Percentiles rank a stretch among this genome's conserved stretches.
Conservation (phyloP, 2,113 vertebrate genomes). For the Xyliphius kryptos region DNA sequence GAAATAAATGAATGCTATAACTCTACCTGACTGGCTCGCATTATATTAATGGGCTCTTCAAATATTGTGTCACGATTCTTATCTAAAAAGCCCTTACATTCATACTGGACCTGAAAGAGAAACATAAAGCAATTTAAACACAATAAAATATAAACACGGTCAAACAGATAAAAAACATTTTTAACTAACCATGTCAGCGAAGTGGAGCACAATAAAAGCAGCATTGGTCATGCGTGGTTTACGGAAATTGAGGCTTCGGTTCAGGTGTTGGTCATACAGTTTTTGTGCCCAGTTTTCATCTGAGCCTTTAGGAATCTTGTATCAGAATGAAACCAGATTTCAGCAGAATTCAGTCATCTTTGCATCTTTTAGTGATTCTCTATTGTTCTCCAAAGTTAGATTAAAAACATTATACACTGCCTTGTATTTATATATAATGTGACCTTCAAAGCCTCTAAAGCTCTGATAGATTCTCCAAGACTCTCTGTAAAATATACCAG, state of each 20-base stretch:
- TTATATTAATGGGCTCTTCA: slow-evolving; percentile 71
- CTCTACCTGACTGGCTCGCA: slow-evolving; percentile 72
- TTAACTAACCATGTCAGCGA: slow-evolving; percentile 63
- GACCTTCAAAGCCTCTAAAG: too few relatives aligned
- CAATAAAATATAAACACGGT: not conserved
- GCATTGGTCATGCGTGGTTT: slow-evolving; percentile 64
- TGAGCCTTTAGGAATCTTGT: slow-evolving; percentile 76
- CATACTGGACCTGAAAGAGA: slow-evolving; percentile 65
- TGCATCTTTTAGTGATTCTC: too few relatives aligned
- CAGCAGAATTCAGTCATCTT: too few relatives aligned
- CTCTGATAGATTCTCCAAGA: too few relatives aligned
- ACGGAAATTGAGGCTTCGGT: slow-evolving; percentile 58
- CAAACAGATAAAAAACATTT: not conserved
- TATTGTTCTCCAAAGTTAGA: too few relatives aligned
- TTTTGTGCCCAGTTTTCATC: slow-evolving; percentile 71
- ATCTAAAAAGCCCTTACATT: slow-evolving; percentile 67
- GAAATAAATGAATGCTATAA: too few relatives aligned
- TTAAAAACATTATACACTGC: too few relatives aligned
- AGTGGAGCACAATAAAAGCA: slow-evolving; percentile 69
- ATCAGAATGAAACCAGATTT: not conserved
- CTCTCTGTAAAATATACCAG: too few relatives aligned
- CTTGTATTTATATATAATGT: too few relatives aligned
- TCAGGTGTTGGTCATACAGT: slow-evolving; percentile 64
- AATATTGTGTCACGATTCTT: slow-evolving; percentile 72
- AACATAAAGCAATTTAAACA: not conserved